A percentile compares a stretch with the other conserved stretches of the same genome.
Evolutionary conservation across 1,140 invertebrate genomes (phyloP).

Genomic region (Ceratosolen solmsi): DNA sequence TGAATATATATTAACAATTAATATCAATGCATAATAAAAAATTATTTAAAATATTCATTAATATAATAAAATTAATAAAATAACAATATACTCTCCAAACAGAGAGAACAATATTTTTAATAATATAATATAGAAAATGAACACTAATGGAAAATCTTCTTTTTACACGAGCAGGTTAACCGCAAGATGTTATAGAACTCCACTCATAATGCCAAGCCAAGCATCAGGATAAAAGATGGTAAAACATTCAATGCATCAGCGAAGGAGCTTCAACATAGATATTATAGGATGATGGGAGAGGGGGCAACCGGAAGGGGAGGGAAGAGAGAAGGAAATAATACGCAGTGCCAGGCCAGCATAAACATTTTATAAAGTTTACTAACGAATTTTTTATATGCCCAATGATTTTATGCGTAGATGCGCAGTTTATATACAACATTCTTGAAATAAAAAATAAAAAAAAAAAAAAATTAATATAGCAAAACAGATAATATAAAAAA

Average conservation of each 20-base stretch:
- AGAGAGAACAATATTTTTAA: too few species aligned
- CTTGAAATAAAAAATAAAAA: constrained; percentile 29
- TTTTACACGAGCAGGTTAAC: constrained; percentile 24
- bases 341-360: background rate
- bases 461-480: constrained; percentile 5
- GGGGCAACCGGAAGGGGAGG: too few species aligned
- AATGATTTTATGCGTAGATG: background rate
- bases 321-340: background rate
- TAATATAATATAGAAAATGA: too few species aligned
- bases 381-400: background rate
- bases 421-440: background rate
- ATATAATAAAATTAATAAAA: too few species aligned
- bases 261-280: background rate
- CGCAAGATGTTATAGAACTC: background rate
- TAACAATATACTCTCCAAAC: too few species aligned
- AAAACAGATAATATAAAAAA: background rate
- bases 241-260: background rate
- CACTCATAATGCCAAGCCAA: constrained; percentile 2
- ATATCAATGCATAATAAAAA: too few species aligned
- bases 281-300: too few species aligned
- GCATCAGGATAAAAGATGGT: background rate
- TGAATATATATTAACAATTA: too few species aligned
- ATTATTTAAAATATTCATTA: too few species aligned
- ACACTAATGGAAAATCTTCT: background rate
- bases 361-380: background rate